A percentile compares a stretch with the other conserved stretches of the same genome.
Conservation (phyloP, 1,140 invertebrate genomes). For the Megathymus violae region DNA sequence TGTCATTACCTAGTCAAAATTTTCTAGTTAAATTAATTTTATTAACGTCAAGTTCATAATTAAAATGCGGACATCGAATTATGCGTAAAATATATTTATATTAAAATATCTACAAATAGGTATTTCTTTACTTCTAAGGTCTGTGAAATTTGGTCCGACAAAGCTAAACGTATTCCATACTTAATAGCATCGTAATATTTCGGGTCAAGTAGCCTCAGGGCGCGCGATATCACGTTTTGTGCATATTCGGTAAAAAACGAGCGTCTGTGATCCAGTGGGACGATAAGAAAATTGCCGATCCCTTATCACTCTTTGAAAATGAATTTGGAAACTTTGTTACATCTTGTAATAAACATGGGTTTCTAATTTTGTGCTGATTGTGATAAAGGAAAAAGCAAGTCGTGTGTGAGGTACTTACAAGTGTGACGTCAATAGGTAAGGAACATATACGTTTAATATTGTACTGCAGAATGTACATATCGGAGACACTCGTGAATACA, state of each 20-base stretch:
- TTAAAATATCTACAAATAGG: too few species aligned
- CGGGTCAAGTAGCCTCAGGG: conserved; percentile 28
- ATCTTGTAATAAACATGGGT: conserved; percentile 42
- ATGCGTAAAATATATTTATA: too few species aligned
- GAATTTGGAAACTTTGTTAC: conserved; percentile 43
- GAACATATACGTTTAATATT: too few species aligned
- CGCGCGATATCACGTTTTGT: conserved; percentile 45
- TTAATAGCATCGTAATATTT: conserved; percentile 14
- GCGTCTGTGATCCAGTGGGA: conserved; percentile 52
- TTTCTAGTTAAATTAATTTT: too few species aligned
- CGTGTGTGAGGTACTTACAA: conserved; percentile 22
- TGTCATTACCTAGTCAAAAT: too few species aligned
- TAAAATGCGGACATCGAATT: too few species aligned
- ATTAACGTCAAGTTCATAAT: too few species aligned
- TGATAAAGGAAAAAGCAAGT: conserved; percentile 32
- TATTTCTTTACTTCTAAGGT: too few species aligned
- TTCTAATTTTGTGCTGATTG: conserved; percentile 33
- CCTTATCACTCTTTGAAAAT: conserved; percentile 56
- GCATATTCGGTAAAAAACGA: conserved; percentile 63
- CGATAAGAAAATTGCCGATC: conserved; percentile 59
- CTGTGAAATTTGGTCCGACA: background rate
- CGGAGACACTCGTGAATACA: too few species aligned
- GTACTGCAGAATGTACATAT: too few species aligned
- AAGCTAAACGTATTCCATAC: conserved; percentile 2
- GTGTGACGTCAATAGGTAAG: conserved; percentile 13